Percentiles rank a stretch among this genome's conserved stretches.
These are phyloP conservation scores for Crenuchus spilurus DNA, from an alignment of 2,797 vertebrate genomes.

Conservation along the genomic window DNA sequence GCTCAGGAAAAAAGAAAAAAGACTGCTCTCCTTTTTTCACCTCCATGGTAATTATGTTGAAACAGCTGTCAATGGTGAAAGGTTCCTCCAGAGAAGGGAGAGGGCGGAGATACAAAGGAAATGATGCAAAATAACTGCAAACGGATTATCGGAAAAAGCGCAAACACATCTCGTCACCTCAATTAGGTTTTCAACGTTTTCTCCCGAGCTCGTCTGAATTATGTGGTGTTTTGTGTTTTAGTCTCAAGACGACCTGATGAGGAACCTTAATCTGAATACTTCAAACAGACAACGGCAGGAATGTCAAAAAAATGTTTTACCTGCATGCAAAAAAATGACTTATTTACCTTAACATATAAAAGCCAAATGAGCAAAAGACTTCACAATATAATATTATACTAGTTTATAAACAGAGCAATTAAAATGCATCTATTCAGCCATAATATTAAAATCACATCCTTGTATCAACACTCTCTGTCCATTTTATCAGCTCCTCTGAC, in stretches of 20 bases:
- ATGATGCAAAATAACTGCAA: constrained; percentile 48
- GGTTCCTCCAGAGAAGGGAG: constrained; percentile 6
- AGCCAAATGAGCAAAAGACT: no score
- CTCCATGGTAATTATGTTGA: constrained; percentile 30
- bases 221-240: neutral
- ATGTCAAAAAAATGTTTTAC: neutral
- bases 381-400: no score
- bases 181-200: constrained; percentile 30
- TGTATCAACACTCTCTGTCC: no score
- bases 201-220: neutral
- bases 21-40: constrained; percentile 49
- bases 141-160: constrained; percentile 24
- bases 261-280: constrained; percentile 29
- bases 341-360: no score
- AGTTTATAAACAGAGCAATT: no score
- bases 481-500: no score
- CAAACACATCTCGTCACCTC: constrained; percentile 11
- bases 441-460: no score
- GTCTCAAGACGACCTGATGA: constrained; percentile 11
- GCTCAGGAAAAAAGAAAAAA: neutral
- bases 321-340: no score
- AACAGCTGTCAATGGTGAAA: constrained; percentile 38
- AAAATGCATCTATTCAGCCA: no score
- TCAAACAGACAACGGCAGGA: neutral
- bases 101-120: neutral